phyloP scores from a whole-genome alignment of 2,113 vertebrate genomes.

The Pagrus major region DNA sequence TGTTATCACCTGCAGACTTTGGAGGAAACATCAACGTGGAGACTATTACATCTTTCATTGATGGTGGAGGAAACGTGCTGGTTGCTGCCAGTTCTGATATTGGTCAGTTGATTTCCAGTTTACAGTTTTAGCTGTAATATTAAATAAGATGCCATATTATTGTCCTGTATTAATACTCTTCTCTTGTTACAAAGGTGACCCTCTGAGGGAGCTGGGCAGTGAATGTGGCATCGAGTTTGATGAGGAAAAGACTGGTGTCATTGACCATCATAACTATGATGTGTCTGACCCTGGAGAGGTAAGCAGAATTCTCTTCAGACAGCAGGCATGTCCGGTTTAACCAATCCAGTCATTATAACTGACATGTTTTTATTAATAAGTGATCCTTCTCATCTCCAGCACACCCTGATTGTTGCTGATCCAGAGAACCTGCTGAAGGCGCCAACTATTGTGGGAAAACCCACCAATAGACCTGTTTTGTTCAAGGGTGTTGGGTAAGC shows the following conservation, averaged over 20 bases:
- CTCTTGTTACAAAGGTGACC: constrained; percentile 87
- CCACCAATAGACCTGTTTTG: constrained; percentile 90
- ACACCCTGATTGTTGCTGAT: constrained; percentile 93
- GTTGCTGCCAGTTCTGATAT: constrained; percentile 96
- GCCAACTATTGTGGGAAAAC: constrained; percentile 93
- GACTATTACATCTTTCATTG: constrained; percentile 96
- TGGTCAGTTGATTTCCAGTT: constrained; percentile 83
- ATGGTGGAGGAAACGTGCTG: constrained; percentile 94
- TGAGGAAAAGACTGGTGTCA: constrained; percentile 96
- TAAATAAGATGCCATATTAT: not conserved
- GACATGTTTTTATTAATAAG: not conserved
- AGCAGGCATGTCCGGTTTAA: not conserved
- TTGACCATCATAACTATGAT: constrained; percentile 97
- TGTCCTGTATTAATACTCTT: not conserved
- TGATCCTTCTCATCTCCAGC: constrained; percentile 80
- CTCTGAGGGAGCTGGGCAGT: constrained; percentile 95
- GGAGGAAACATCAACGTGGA: constrained; percentile 97
- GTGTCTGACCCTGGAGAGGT: constrained; percentile 96
- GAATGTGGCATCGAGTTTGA: constrained; percentile 99
- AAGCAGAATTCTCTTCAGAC: constrained; percentile 17
- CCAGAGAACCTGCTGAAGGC: constrained; percentile 96
- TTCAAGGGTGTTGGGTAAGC: constrained; percentile 97
- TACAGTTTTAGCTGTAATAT: not conserved
- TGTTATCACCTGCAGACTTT: constrained; percentile 89
- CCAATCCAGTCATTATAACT: not conserved